Evolutionary conservation across 2,113 vertebrate genomes (phyloP), one percentile per base, ranked within the genome.

Genomic region (Hippocampus comes): DNA sequence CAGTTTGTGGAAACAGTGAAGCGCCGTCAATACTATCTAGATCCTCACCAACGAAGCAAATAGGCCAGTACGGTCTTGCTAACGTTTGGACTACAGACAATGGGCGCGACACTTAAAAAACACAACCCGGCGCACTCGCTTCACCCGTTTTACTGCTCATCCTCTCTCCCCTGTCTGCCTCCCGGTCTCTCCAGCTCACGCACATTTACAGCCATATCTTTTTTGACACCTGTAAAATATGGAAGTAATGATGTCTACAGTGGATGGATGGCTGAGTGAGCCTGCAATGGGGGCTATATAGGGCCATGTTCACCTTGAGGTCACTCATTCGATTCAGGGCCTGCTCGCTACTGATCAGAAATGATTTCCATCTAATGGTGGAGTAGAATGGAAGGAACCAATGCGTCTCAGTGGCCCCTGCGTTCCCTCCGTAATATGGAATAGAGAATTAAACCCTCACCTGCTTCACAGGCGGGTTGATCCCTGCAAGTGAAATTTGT

Each of bases 221-320:
- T 78, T 83, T 72, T 75, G 84, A 86, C 81, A 82, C 83, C 79
- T 90, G 84, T 89, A 89, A 90, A 89, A 86, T 86, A 84, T 79
- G 78, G 80, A 82, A 81, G 74, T 88, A 84, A 88, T 87, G 87
- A 81, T 86, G 84, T 89, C 85, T 86, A 77, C 74, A 76, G 78
- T 68, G 78, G 77, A 76, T 81, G 78, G 84, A 89, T 88, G 82
- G 79, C 78, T 88, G 79, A 85, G 80, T 78, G 81, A 87, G 64
- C 72, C 59, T 74, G 74, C 75, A 73, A 77, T 82, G 74, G 82
- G 34, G 78, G 61, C 76, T 73, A 68, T 80, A 83, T 78, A 75
- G 76, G 43, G 69, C 67, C 59, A 38, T 77, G 80, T 84, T 91
- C 86, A 90, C 84, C 83, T 89, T 60, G 72, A 63, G 87, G 82